Percentiles rank a stretch among this genome's conserved stretches.
Evolutionary conservation across 2,113 vertebrate species (phyloP).

Genomic region (Gadus chalcogrammus): DNA sequence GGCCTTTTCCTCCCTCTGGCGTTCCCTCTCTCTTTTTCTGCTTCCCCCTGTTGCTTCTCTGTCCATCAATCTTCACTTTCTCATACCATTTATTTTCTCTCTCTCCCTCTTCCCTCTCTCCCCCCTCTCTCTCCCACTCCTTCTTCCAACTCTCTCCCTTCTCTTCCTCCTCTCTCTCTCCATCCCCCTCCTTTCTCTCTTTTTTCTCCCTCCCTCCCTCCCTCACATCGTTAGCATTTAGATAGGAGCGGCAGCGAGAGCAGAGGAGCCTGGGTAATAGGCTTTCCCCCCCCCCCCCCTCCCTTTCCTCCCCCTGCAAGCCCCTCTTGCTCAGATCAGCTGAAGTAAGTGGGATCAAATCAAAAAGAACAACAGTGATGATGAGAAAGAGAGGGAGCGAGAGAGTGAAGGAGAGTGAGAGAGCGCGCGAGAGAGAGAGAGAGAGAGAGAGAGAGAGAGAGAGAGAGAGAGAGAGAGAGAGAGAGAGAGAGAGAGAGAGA

Average conservation of each 20-base stretch:
- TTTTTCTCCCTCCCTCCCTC: constrained; percentile 30
- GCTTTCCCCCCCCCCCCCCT: constrained; percentile 77
- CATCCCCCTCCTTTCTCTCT: constrained; percentile 42
- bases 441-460: constrained; percentile 74
- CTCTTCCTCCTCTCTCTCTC: too few relatives aligned
- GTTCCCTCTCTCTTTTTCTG: constrained; percentile 43
- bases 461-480: constrained; percentile 34
- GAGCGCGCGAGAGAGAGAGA: constrained; percentile 49
- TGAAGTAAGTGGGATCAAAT: constrained; percentile 82
- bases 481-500: constrained; percentile 19
- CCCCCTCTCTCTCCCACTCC: too few relatives aligned
- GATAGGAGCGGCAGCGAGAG: constrained; percentile 82
- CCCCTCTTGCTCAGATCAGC: constrained; percentile 77
- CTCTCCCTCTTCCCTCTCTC: too few relatives aligned
- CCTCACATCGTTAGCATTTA: constrained; percentile 98
- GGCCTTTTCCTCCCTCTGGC: constrained; percentile 18
- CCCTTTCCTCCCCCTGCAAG: constrained; percentile 55
- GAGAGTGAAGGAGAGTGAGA: constrained; percentile 50
- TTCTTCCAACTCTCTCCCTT: too few relatives aligned
- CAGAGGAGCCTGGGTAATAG: constrained; percentile 81
- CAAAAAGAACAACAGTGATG: constrained; percentile 77
- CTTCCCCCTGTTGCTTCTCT: constrained; percentile 46
- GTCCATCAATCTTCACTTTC: not conserved
- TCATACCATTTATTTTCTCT: not conserved
- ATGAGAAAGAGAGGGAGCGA: constrained; percentile 65